These are phyloP conservation scores for Lagorchestes hirsutus DNA, from an alignment of 2,797 vertebrate species.

Conservation along the genomic window DNA sequence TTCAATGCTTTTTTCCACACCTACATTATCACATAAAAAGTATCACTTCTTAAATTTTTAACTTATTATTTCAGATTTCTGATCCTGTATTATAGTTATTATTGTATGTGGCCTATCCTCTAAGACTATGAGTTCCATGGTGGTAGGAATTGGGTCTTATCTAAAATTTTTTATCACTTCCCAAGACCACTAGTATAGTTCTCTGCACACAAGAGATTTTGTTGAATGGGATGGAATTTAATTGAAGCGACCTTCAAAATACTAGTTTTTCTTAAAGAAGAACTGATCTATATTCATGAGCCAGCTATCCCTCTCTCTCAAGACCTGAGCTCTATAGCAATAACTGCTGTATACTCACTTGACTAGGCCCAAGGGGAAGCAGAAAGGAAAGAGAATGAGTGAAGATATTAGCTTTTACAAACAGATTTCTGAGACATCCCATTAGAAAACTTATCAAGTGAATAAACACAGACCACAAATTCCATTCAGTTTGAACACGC, in stretches of 20 bases:
- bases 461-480: constrained; percentile 15
- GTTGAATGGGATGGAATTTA: background rate
- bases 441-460: constrained; percentile 1
- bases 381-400: constrained; percentile 31
- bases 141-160: background rate
- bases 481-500: background rate
- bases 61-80: background rate
- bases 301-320: constrained; percentile 5
- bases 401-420: constrained; percentile 12
- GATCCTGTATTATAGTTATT: background rate
- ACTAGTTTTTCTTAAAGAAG: background rate
- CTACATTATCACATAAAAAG: background rate
- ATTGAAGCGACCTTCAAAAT: background rate
- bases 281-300: background rate
- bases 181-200: background rate
- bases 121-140: background rate
- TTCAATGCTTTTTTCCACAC: background rate
- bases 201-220: background rate
- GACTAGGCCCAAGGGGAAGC: constrained; percentile 13
- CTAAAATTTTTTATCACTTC: background rate
- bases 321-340: constrained; percentile 20
- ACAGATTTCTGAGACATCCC: constrained; percentile 25
- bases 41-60: background rate
- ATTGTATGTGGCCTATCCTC: background rate
- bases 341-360: background rate